Evolutionary conservation across 2,888 invertebrate species (phyloP), one percentile per base, ranked within the genome.

Genomic region (Druceiella hillmani): DNA sequence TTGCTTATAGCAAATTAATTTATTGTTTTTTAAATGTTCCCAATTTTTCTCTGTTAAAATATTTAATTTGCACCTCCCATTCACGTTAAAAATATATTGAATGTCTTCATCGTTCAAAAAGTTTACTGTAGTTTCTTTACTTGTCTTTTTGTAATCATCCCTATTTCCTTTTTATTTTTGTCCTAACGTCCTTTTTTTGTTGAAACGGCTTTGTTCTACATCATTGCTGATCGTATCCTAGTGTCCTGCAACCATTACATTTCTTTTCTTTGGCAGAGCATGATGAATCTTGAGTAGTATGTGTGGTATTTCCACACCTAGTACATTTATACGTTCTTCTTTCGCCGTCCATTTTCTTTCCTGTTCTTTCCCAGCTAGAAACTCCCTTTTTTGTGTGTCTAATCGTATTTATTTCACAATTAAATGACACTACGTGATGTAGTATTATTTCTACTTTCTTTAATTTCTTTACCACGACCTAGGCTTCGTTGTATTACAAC

Each of bases 261-360:
- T 38, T 46, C 27, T 39, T 42, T 2, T 38, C 39, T 39, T 28
- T 47, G 4, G 51, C 52, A 9, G 52, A 52, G 16, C 50, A 53
- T 2, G 17, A 39, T 2, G 16, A 9, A 33, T 44, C 42, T 4
- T 36, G 36, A 3, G 38, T 29, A 10, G 33, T 29, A 30, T 50
- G 50, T 4, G 38, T 45, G 5, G 15, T 20, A n/a, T 24, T 24
- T 14, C 43, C 46, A 30, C 49, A 51, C 6, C 45, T 34, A 17
- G 31, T 38, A 40, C 50, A 33, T 43, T 35, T 41, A 22, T 4
- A 22, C 12, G 13, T 9, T 7, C 33, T 33, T 24, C 17, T 28
- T 5, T 17, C 15, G 17, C 13, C 17, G 14, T 29, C 34, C 22
- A 20, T 41, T 34, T 4, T 34, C 17, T 30, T 32, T 25, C 3